A percentile compares a stretch with the other conserved stretches of the same genome.
These are phyloP conservation scores for Melanitta fusca DNA, from an alignment of 2,797 vertebrate species.

Conservation along the genomic window DNA sequence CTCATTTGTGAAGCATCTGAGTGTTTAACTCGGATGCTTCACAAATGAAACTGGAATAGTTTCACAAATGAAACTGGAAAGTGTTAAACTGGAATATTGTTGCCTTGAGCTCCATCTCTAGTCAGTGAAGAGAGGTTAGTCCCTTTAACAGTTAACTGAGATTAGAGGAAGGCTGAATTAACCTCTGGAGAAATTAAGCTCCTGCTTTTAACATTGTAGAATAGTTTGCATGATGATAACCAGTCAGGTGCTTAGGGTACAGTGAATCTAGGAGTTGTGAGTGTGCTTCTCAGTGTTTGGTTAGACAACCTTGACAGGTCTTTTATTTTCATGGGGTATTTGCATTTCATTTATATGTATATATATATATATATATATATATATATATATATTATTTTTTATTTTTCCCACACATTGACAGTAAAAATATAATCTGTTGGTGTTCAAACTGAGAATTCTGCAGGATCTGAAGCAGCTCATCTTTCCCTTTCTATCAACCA, in stretches of 20 bases:
- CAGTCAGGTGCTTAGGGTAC: not conserved
- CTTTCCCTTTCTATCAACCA: not conserved
- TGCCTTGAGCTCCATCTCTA: not conserved
- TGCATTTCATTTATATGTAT: too few species aligned
- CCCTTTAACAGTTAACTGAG: not conserved
- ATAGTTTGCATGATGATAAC: not conserved
- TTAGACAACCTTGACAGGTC: not conserved
- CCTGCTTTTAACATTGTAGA: not conserved
- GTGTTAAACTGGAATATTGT: not conserved
- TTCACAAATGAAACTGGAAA: too few species aligned
- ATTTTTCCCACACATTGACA: accelerated
- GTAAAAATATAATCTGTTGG: not conserved
- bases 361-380: too few species aligned
- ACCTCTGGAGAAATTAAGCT: constrained; percentile 6
- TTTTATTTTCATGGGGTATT: too few species aligned
- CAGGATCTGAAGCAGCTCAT: not conserved
- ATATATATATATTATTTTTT: not conserved
- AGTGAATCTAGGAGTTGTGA: not conserved
- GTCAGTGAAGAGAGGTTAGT: not conserved
- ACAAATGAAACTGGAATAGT: too few species aligned
- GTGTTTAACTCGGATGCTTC: not conserved
- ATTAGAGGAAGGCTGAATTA: not conserved
- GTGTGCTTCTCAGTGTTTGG: not conserved
- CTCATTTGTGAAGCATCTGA: not conserved
- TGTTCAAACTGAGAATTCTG: not conserved